Conservation (phyloP, 2,888 invertebrate species). For the Phaonia tiefii region DNA sequence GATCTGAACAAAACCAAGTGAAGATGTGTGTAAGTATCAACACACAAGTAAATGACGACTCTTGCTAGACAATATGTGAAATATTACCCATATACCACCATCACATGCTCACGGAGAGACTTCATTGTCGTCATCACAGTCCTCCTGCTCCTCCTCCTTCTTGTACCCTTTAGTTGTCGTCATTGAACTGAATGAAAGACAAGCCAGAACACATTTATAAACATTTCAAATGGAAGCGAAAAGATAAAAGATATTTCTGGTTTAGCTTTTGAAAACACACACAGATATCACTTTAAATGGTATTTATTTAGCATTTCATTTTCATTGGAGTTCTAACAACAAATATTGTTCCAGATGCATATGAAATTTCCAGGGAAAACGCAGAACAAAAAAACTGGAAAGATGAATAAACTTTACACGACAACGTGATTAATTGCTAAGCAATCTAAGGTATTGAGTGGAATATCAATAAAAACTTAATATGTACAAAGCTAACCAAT, state of each 20-base stretch:
- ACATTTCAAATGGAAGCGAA: conserved; percentile 3
- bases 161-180: no score
- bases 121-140: background rate
- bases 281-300: background rate
- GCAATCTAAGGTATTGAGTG: conserved; percentile 29
- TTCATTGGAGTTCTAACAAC: conserved; percentile 44
- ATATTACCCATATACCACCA: background rate
- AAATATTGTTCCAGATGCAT: conserved; percentile 28
- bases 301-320: conserved; percentile 61
- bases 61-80: background rate
- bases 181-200: background rate
- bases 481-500: background rate
- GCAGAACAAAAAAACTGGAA: no score
- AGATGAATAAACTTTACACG: background rate
- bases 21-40: background rate
- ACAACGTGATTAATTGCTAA: conserved; percentile 61
- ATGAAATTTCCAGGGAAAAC: background rate
- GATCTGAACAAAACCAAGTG: background rate
- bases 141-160: background rate
- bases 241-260: conserved; percentile 16
- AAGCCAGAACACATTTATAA: background rate
- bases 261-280: background rate
- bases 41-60: background rate
- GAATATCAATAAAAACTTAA: background rate
- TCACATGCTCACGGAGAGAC: background rate